phyloP scores from a whole-genome alignment of 2,888 invertebrate genomes.

The Drosophila subquinaria region DNA sequence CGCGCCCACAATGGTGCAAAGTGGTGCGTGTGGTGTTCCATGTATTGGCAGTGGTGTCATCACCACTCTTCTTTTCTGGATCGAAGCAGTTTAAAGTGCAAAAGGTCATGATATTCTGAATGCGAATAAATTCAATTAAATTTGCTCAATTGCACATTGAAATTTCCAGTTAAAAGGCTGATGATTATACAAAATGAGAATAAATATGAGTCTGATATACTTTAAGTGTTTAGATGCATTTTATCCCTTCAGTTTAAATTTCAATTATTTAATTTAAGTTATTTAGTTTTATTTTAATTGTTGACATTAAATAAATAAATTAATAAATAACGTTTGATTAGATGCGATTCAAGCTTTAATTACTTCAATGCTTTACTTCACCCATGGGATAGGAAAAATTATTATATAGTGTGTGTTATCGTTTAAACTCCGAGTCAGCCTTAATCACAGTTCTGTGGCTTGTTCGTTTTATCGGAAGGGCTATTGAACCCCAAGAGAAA shows the following conservation, averaged over 20 bases:
- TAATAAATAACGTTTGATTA: background rate
- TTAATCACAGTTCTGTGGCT: background rate
- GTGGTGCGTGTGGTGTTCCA: background rate
- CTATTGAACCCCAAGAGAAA: slow-evolving; percentile 15
- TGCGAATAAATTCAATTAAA: slow-evolving; percentile 44
- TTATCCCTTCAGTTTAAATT: no score
- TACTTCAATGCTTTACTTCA: background rate
- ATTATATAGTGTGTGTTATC: background rate
- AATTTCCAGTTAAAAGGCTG: slow-evolving; percentile 4
- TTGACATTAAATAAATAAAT: no score
- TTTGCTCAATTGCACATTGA: background rate
- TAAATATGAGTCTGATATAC: no score
- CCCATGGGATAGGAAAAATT: no score
- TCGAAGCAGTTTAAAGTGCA: slow-evolving; percentile 37
- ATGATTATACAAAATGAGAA: background rate
- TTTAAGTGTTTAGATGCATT: no score
- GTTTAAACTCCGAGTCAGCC: slow-evolving; percentile 6
- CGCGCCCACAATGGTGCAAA: slow-evolving; percentile 32
- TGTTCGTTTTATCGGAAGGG: slow-evolving; percentile 12
- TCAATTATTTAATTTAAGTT: no score
- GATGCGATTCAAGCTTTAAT: background rate
- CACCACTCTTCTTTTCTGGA: slow-evolving; percentile 21
- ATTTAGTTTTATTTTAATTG: no score
- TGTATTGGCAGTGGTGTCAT: slow-evolving; percentile 13
- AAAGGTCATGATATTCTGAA: slow-evolving; percentile 38